Base-by-base conservation (phyloP, 2,113 vertebrate species). In the Acrocephalus kingi region DNA sequence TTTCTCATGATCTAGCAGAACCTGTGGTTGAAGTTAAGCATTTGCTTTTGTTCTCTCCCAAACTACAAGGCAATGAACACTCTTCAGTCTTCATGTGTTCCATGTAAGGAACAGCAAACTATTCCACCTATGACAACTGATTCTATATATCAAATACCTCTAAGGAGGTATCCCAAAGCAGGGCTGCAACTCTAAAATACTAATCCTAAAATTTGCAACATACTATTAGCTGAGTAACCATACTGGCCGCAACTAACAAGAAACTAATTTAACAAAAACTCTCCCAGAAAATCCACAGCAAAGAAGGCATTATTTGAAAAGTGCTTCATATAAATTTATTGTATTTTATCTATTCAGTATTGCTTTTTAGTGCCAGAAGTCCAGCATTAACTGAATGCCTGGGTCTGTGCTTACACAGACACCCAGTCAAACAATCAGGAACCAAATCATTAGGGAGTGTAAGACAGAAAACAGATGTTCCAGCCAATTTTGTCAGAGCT, bases 381-480 rank as follows among this genome's bases (percentile, higher is more conserved):
- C 30, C 74, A 90, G 27, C 39, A 71, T 71, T 80, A 90, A 79
- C 46, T 95, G 84, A 93, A 91, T 33, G 68, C 6, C 68, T 71
- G 41, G 15, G 20, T 68, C 73, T 81, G 30, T 77, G 24, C 59
- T 80, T 86, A 66, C 33, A 66, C 55, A 88, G 81, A 86, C 81
- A 93, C 69, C 37, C 72, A 95, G 83, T 80, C 78, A 90, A 95
- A 91, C 81, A 88, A 94, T 91, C 95, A 96, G 78, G 68, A 91
- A 86, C 24, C 21, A 79, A 86, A 93, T 93, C 81, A 84, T 77
- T 88, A 90, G 82, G 94, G 81, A 90, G 84, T 93, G 89, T 95
- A 85, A 88, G 95, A 95, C 84, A 95, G 73, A 96, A 96, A 96
- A 89, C 96, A 97, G 95, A 96, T 94, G 86, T 88, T 96, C 43